Evolutionary conservation across 2,888 invertebrate species (phyloP).

Genomic region (Erebia aethiops): DNA sequence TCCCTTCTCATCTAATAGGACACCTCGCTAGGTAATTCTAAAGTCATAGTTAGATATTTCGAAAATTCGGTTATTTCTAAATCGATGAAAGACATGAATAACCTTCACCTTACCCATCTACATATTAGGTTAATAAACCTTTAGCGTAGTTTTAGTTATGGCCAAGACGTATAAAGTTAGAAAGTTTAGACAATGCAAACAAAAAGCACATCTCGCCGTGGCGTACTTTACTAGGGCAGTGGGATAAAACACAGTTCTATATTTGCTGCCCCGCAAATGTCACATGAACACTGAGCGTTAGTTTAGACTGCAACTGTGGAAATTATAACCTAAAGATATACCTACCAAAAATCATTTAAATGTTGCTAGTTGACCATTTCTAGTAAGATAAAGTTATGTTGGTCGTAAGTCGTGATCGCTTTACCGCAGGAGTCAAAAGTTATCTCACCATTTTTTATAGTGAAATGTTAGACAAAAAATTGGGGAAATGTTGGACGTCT

Average conservation of each 20-base stretch:
- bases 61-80: too few relatives aligned
- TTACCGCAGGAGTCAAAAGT: too few relatives aligned
- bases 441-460: too few relatives aligned
- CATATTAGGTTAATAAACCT: background rate
- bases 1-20: too few relatives aligned
- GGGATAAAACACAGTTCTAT: constrained; percentile 44
- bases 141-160: background rate
- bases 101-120: background rate
- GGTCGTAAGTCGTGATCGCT: too few relatives aligned
- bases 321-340: constrained; percentile 6
- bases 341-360: background rate
- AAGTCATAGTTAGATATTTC: too few relatives aligned
- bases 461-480: background rate
- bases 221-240: constrained; percentile 25
- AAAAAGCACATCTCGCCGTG: constrained; percentile 5
- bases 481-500: background rate
- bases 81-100: background rate
- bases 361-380: background rate
- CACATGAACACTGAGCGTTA: constrained; percentile 34
- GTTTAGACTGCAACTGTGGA: constrained; percentile 1
- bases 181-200: constrained; percentile 13
- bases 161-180: background rate
- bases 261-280: constrained; percentile 47
- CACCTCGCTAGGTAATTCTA: too few relatives aligned
- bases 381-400: background rate